Base-by-base conservation (phyloP, 1,140 invertebrate genomes). In the Drosophila ficusphila region DNA sequence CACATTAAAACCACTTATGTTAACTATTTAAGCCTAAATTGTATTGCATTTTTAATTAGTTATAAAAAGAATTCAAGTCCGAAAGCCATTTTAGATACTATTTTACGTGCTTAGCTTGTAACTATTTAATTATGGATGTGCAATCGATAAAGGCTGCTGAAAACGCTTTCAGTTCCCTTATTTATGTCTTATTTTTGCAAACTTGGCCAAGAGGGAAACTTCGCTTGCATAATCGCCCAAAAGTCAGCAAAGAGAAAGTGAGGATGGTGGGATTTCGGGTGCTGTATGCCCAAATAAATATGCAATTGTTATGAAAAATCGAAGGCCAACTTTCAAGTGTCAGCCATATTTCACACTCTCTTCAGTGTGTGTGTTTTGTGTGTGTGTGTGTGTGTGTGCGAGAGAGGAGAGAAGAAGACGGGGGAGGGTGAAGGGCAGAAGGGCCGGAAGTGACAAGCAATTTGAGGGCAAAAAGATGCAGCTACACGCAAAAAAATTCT, bases 271-370 rank as follows among this genome's bases (percentile, higher is more conserved):
- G 27, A 7, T 29, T 12, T 23, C 21, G 1, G 27, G 8, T 6
- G 12, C 36, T 11, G 33, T 11, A 23, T 52, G 44, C 54, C 54
- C 68, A 53, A 41, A 72, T 72, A 72, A 73, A 53, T 73, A 73
- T 73, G 69, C 56, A 47, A 72, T 64, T 73, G 57, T 71, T 70
- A 78, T 74, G 54, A 62, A 58, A 76, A 79, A 81, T 85, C 79
- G 72, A 85, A 86, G 81, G 79, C 79, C 72, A 79, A 81, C 56
- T 73, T 47, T 36, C 41, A 73, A 73, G 69, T 46, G 56, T 44
- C 68, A 16, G 68, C 68, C 71, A 74, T 74, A 74, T 65, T 74
- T 74, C 58, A 65, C 70, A 74, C 71, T 65, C 51, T 29, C 47
- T 60, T 52, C 14, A 14, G 23, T 8, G 23, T 16, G 14, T n/a